Conservation (phyloP, 2,888 invertebrate genomes). For the Troglohyphantes excavatus region DNA sequence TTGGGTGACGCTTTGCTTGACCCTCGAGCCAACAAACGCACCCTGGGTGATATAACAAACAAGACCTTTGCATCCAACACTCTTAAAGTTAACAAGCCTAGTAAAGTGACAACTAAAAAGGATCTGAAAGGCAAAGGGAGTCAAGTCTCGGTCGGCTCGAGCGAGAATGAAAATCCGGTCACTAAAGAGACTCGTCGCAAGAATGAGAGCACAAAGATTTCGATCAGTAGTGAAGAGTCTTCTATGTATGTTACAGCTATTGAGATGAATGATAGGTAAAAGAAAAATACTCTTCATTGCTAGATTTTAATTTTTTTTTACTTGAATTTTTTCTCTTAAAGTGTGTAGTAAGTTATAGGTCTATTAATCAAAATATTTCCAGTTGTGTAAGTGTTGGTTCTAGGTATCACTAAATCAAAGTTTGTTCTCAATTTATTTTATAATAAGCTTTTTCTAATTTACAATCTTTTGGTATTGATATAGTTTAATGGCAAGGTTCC, state of each 20-base stretch:
- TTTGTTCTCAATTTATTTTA: too few relatives aligned
- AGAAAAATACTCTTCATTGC: neutral
- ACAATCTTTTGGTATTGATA: too few relatives aligned
- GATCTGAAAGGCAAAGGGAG: neutral
- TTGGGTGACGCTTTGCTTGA: slow-evolving; percentile 74
- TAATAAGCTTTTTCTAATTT: too few relatives aligned
- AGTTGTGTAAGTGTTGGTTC: too few relatives aligned
- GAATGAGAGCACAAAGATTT: slow-evolving; percentile 22
- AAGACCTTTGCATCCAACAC: neutral
- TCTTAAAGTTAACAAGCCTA: neutral
- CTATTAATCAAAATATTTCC: too few relatives aligned
- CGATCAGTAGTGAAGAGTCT: slow-evolving; percentile 13
- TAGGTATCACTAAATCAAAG: too few relatives aligned
- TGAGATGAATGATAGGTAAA: slow-evolving; percentile 36
- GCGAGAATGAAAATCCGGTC: neutral
- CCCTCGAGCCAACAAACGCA: slow-evolving; percentile 70
- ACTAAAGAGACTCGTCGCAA: neutral
- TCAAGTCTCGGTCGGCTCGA: neutral
- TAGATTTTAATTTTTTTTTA: too few relatives aligned
- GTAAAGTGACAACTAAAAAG: neutral
- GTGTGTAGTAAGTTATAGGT: too few relatives aligned
- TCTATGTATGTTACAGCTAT: slow-evolving; percentile 17
- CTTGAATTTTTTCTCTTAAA: too few relatives aligned
- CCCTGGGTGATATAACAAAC: slow-evolving; percentile 79
- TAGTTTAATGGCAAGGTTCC: too few relatives aligned